Base-by-base conservation (phyloP, 2,888 invertebrate species). In the Nycteola revayana region DNA sequence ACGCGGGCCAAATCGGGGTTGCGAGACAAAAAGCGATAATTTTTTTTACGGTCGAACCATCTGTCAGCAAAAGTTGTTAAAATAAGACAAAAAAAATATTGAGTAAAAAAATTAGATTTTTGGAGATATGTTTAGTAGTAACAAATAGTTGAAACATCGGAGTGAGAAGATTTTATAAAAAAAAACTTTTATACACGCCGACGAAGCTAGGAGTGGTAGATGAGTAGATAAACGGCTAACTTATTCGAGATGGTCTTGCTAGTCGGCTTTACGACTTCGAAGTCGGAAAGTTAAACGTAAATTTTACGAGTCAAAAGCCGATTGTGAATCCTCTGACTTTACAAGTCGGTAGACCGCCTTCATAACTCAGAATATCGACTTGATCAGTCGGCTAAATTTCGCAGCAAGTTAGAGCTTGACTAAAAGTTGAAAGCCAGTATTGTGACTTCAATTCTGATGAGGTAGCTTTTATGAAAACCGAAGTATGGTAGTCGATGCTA, bases 101-200 rank as follows among this genome's bases (percentile, higher is more conserved):
- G 75, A 70, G 71, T 75, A 59, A 43, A 75, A 74, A 78, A 75
- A 75, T 43, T 86, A 87, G 87, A 76, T 80, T 88, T 87, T 88
- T 88, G 83, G 87, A 87, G 71, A 83, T 75, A 84, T 87, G 85
- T 88, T 87, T 85, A 81, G 75, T 81, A 84, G 79, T 69, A 67
- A 66, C 66, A 66, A 68, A 66, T 54, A 50, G 43, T 10, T 21
- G 41, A 28, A 57, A 60, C 60, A 58, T 26, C 61, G 27, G 69
- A 66, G 67, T 55, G 58, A 60, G 54, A 60, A 36, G 30, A 43
- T 60, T 52, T 42, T 53, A 57, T 43, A 59, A 53, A 52, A 39
- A 52, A 49, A 55, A 49, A 55, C 45, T 60, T 60, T 57, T 57
- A 56, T 57, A 60, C 48, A 47, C 42, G 53, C 57, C 46, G 53